Conservation (phyloP, 2,113 vertebrate genomes). For the Phalacrocorax brasilianus region DNA sequence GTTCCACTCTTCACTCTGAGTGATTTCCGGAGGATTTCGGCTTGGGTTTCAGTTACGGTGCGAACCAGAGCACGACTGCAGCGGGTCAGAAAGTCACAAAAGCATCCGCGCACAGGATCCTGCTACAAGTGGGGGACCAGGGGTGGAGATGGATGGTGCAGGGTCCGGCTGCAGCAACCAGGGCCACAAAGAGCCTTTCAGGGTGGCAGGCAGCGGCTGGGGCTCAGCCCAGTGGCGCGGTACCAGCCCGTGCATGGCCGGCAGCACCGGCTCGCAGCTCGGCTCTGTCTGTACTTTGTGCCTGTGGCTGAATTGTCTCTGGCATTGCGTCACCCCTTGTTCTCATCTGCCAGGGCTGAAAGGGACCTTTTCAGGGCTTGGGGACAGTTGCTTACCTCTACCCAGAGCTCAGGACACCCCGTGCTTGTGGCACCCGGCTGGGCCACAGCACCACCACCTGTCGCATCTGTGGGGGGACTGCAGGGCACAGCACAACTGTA, state of each 20-base stretch:
- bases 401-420: not conserved
- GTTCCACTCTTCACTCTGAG: not conserved
- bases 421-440: not conserved
- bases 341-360: not conserved
- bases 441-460: accelerated
- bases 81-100: not conserved
- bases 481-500: not conserved
- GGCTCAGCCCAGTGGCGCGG: accelerated
- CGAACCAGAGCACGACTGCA: not conserved
- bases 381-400: not conserved
- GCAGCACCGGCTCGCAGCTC: accelerated
- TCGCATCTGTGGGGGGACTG: no score
- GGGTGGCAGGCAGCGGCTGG: accelerated
- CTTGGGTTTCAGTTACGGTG: not conserved
- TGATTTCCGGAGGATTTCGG: not conserved
- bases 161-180: not conserved
- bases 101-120: not conserved
- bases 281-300: not conserved
- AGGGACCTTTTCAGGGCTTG: not conserved
- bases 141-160: accelerated
- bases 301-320: accelerated
- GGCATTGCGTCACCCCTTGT: accelerated
- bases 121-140: accelerated
- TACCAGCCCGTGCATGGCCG: not conserved
- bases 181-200: conserved; percentile 34